Percentiles rank a stretch among this genome's conserved stretches.
These are phyloP conservation scores for Chroicocephalus ridibundus DNA, from an alignment of 2,113 vertebrate species.

Conservation along the genomic window DNA sequence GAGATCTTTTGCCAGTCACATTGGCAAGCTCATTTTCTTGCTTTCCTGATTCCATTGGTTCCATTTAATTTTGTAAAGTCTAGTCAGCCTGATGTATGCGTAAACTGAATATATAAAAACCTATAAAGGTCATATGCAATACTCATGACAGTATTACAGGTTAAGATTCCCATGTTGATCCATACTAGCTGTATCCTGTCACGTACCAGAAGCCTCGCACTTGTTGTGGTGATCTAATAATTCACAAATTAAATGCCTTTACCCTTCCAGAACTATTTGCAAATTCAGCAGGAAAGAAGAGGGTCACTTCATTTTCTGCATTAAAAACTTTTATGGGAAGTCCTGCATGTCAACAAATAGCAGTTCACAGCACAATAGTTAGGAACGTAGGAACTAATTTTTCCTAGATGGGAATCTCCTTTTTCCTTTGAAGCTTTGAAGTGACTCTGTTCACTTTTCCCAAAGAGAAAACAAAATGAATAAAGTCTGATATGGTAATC, in stretches of 20 bases:
- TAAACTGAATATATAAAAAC: not conserved
- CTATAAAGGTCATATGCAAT: not conserved
- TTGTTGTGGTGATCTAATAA: not conserved
- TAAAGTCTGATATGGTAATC: not conserved
- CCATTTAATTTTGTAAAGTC: not conserved
- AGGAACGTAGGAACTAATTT: not conserved
- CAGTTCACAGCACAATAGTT: not conserved
- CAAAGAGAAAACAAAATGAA: not conserved
- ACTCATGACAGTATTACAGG: not conserved
- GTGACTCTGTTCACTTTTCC: not conserved
- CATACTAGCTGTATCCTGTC: not conserved
- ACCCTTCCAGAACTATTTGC: not conserved
- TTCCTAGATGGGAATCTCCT: not conserved
- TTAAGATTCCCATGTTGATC: not conserved
- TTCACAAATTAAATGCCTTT: not conserved
- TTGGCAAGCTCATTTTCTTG: not conserved
- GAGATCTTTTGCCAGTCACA: not conserved
- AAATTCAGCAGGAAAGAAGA: not conserved
- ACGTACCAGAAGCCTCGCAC: not conserved
- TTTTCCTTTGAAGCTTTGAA: not conserved
- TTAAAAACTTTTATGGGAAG: not conserved
- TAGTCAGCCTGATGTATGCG: not conserved
- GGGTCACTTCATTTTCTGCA: not conserved
- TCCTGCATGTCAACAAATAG: not conserved
- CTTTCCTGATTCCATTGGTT: not conserved